A percentile compares a stretch with the other conserved stretches of the same genome.
These are phyloP conservation scores for Coendou prehensilis DNA, from an alignment of 2,797 vertebrate genomes.

Conservation along the genomic window DNA sequence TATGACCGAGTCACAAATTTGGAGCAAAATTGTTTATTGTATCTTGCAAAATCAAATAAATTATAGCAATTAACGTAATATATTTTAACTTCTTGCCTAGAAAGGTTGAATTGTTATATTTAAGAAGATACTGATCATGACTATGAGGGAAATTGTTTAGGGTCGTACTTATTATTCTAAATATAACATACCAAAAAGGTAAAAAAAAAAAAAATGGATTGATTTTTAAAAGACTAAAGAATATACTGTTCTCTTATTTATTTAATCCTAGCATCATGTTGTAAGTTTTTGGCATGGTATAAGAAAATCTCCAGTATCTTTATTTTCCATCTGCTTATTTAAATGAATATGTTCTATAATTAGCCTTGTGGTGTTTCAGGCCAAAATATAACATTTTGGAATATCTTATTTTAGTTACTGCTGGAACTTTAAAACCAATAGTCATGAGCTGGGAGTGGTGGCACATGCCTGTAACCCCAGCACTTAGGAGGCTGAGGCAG, in stretches of 20 bases:
- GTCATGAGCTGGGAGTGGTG: not conserved
- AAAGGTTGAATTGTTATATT: conserved; percentile 10
- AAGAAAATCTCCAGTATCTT: not conserved
- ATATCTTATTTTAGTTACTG: conserved; percentile 28
- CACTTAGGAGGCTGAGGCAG: not conserved
- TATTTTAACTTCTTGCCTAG: conserved; percentile 50
- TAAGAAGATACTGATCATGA: conserved; percentile 50
- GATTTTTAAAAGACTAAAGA: not conserved
- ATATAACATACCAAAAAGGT: not conserved
- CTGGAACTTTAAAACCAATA: not conserved
- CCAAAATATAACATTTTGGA: not conserved
- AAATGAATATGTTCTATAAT: not conserved
- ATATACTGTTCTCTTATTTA: not conserved
- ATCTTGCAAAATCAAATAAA: conserved; percentile 37
- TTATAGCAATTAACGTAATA: not conserved
- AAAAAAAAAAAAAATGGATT: not conserved
- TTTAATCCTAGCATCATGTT: not conserved
- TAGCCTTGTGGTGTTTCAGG: not conserved
- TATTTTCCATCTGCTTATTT: not conserved
- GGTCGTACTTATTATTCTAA: conserved; percentile 30
- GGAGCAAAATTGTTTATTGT: not conserved
- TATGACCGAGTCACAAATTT: conserved; percentile 2
- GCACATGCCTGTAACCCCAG: not conserved
- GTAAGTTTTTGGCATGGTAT: not conserved
- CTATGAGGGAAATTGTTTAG: not conserved